Conservation (phyloP, 35 echinoderm and acorn worm species). For the Stichopus chloronotus region DNA sequence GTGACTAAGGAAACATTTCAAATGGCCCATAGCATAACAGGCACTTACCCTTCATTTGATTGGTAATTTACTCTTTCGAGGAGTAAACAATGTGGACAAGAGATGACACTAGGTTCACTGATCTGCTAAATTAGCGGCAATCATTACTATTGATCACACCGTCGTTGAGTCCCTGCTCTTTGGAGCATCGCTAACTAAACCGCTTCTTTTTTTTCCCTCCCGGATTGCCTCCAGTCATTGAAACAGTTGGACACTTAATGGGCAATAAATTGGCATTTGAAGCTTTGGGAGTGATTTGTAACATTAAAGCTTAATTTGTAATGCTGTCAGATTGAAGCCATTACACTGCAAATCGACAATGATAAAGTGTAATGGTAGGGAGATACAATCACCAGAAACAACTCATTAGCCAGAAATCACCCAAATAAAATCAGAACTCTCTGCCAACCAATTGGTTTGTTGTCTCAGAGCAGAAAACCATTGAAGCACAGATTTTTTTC, state of each 20-base stretch:
- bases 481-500: background rate
- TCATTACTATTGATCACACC: constrained; percentile 9
- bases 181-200: background rate
- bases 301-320: constrained; percentile 26
- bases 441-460: background rate
- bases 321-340: background rate
- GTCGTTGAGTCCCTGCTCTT: background rate
- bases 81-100: background rate
- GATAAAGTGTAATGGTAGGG: constrained; percentile 16
- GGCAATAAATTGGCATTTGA: constrained; percentile 19
- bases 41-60: constrained; percentile 12
- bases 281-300: constrained; percentile 17
- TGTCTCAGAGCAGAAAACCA: background rate
- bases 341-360: background rate
- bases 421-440: background rate
- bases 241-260: constrained; percentile 15
- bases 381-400: constrained; percentile 14
- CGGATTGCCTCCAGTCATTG: background rate
- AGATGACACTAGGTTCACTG: background rate
- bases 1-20: background rate
- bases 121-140: background rate
- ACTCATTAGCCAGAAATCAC: constrained; percentile 15
- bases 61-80: constrained; percentile 12
- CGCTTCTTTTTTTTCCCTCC: background rate
- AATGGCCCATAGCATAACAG: constrained; percentile 23